Conservation (phyloP, 92 coral and sea anemone species). For the Diadumene lineata region DNA sequence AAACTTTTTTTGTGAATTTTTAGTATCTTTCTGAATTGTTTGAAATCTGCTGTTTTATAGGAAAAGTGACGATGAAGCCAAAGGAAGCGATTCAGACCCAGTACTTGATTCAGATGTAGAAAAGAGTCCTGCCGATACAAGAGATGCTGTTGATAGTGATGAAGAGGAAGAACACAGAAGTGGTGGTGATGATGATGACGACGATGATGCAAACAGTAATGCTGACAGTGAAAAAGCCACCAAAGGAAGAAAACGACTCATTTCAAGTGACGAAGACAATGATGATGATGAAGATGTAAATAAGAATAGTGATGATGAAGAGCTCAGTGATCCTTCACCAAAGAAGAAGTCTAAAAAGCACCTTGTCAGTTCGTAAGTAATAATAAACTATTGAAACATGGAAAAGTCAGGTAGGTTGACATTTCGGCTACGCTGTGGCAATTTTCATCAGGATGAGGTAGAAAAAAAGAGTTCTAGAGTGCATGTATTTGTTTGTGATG, state of each 20-base stretch:
- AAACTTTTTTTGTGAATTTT: too few relatives aligned
- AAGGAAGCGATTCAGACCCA: slow-evolving; percentile 18
- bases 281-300: not conserved
- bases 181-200: slow-evolving; percentile 4
- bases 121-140: slow-evolving; percentile 24
- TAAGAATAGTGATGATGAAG: slow-evolving; percentile 11
- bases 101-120: slow-evolving; percentile 28
- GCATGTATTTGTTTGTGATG: too few relatives aligned
- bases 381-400: too few relatives aligned
- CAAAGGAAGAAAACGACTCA: slow-evolving; percentile 17
- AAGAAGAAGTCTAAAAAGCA: slow-evolving; percentile 74
- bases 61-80: slow-evolving; percentile 60
- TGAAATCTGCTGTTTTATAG: not conserved
- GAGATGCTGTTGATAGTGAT: slow-evolving; percentile 25
- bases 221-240: slow-evolving; percentile 6
- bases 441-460: too few relatives aligned
- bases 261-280: slow-evolving; percentile 10
- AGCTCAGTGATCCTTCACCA: slow-evolving; percentile 42
- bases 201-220: not conserved
- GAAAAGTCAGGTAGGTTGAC: too few relatives aligned
- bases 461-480: too few relatives aligned
- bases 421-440: too few relatives aligned
- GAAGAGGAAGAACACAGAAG: slow-evolving; percentile 31
- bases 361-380: slow-evolving; percentile 91
- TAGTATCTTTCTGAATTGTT: too few relatives aligned